Percentiles rank a stretch among this genome's conserved stretches.
Conservation (phyloP, 2,113 vertebrate species). For the Rhizomys pruinosus region DNA sequence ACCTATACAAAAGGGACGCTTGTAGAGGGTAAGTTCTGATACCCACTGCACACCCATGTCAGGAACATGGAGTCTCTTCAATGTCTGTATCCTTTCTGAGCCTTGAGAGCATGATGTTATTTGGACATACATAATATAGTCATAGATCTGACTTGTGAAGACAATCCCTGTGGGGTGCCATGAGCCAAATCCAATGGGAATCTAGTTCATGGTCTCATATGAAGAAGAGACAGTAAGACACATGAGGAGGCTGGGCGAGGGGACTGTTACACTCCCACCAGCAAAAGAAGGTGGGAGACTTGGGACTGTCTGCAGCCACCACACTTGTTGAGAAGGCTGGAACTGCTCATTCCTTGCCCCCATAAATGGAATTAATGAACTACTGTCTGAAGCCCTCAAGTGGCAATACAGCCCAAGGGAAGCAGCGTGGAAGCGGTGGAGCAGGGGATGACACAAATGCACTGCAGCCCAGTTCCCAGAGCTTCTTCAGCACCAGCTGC, state of each 20-base stretch:
- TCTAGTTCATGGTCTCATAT: background rate
- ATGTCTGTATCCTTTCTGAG: background rate
- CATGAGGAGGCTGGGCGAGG: background rate
- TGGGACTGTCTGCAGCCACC: background rate
- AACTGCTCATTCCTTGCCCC: background rate
- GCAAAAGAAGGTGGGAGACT: background rate
- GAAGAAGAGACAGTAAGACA: background rate
- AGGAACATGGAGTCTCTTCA: background rate
- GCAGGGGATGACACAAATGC: background rate
- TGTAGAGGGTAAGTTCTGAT: too few species aligned
- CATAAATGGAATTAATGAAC: background rate
- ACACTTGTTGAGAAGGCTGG: background rate
- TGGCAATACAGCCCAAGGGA: background rate
- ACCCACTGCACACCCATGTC: too few species aligned
- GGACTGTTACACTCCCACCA: background rate
- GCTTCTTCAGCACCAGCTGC: background rate
- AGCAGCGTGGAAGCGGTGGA: background rate
- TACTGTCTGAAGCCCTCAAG: background rate
- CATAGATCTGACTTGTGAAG: background rate
- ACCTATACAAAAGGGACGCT: too few species aligned
- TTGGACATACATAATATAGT: background rate
- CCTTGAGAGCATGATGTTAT: background rate
- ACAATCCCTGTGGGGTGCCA: background rate
- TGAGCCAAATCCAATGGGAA: background rate
- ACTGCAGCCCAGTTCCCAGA: background rate